Evolutionary conservation across 2,113 vertebrate species (phyloP).

Genomic region (Pseudois nayaur): DNA sequence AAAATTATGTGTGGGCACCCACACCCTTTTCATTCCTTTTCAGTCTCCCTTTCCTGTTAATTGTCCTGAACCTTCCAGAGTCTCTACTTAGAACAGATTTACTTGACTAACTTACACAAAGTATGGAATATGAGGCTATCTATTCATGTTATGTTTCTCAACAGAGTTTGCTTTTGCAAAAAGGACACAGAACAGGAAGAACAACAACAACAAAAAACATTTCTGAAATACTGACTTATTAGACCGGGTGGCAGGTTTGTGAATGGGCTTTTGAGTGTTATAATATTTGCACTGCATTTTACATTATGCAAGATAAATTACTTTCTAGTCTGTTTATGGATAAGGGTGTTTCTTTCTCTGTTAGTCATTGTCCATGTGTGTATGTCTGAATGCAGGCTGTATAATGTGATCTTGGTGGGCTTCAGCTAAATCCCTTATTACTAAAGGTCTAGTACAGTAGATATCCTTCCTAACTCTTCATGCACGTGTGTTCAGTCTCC

Average conservation of each 20-base stretch:
- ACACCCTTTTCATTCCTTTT: background rate
- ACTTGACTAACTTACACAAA: background rate
- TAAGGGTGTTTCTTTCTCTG: background rate
- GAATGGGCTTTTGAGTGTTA: background rate
- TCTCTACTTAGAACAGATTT: constrained; percentile 15
- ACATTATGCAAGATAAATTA: background rate
- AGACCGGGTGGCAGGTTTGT: background rate
- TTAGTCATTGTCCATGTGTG: background rate
- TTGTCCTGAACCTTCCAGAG: background rate
- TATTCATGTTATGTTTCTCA: background rate
- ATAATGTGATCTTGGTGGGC: background rate
- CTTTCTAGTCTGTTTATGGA: background rate
- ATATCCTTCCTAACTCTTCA: background rate
- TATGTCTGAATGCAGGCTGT: background rate
- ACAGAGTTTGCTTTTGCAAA: background rate
- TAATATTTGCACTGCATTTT: background rate
- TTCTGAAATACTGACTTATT: background rate
- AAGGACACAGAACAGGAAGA: background rate
- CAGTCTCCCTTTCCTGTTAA: background rate
- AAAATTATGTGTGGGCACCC: background rate
- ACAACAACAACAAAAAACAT: background rate
- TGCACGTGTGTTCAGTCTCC: background rate
- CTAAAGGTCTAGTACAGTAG: background rate
- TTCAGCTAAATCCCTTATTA: background rate
- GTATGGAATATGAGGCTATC: background rate